Base-by-base conservation (phyloP, 1,140 invertebrate genomes). In the Sitophilus oryzae region DNA sequence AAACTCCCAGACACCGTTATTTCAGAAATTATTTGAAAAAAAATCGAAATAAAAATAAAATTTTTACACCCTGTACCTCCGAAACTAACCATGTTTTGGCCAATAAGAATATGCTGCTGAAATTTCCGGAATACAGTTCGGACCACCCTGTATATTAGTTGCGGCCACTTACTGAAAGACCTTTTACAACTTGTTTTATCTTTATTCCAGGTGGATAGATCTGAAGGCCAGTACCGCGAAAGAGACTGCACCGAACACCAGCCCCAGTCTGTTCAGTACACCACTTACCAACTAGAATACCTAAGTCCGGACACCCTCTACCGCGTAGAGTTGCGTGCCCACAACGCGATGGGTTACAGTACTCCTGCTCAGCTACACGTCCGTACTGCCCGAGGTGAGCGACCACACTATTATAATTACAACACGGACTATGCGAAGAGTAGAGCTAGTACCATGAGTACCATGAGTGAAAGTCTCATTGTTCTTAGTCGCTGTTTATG, bases 361-460 rank as follows among this genome's bases (percentile, higher is more conserved):
- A 71, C 79, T 36, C 82, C 89, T 1, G 84, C 83, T 6, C 76
- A 82, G 63, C 78, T 89, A 41, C 80, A 83, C 65, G 78, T 95
- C 65, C 87, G 85, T 73, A 94, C 91, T 35, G 84, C 87, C 61
- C 79, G 83, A 81, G 91, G 90, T 89, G 80, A 88, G 85, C 55
- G 62, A 43, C 59, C 86, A 82, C 62, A 69, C 35, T 69, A 69
- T 65, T 72, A 65, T 54, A 62, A 37, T 53, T 67, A 69, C 45
- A 59, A 60, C 48, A 60, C 64, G 10, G 48, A 59, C 21, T 47
- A 34, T 30, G 16, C 50, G 20, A 8, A 19, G 30, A 50, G 34
- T 23, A 37, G 34, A 56, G 47, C 48, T 54, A 34, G 45, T 36
- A 37, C 45, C 42, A 35, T 40, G n/a, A 61, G 41, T 55, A 18